These are phyloP conservation scores for Carettochelys insculpta DNA, from an alignment of 2,113 vertebrate genomes.

Conservation along the genomic window DNA sequence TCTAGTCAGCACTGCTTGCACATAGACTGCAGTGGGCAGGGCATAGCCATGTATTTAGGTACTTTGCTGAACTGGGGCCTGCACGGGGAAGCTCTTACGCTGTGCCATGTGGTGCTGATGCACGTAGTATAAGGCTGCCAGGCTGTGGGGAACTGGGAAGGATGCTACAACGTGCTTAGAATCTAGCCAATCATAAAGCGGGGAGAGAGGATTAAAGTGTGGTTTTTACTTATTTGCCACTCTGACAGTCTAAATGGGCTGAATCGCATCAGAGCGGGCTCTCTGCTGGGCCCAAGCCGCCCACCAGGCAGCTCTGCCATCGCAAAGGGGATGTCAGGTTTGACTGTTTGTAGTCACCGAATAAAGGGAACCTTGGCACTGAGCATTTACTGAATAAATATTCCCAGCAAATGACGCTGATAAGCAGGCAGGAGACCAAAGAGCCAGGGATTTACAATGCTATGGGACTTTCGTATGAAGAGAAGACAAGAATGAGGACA, in stretches of 20 bases:
- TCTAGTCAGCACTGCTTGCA: neutral
- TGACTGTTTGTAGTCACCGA: neutral
- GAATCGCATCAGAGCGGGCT: neutral
- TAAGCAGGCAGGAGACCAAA: neutral
- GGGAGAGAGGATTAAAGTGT: neutral
- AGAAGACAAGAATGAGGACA: neutral
- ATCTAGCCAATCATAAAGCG: neutral
- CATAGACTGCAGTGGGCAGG: neutral
- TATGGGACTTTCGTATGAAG: neutral
- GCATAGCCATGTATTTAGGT: neutral
- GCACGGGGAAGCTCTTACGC: neutral
- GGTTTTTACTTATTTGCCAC: neutral
- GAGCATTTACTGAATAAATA: neutral
- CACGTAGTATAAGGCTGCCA: neutral
- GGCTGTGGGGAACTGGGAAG: neutral
- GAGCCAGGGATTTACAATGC: neutral
- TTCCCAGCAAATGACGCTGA: neutral
- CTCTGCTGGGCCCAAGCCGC: neutral
- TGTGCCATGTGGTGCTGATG: neutral
- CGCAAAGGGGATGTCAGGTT: conserved; percentile 17
- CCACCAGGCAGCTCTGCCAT: neutral
- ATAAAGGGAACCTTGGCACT: conserved; percentile 11
- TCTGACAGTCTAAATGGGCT: neutral
- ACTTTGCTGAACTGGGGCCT: neutral
- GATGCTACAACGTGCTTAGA: neutral